Evolutionary conservation across 2,888 invertebrate genomes (phyloP).

Genomic region (Amphipyra tragopoginis): DNA sequence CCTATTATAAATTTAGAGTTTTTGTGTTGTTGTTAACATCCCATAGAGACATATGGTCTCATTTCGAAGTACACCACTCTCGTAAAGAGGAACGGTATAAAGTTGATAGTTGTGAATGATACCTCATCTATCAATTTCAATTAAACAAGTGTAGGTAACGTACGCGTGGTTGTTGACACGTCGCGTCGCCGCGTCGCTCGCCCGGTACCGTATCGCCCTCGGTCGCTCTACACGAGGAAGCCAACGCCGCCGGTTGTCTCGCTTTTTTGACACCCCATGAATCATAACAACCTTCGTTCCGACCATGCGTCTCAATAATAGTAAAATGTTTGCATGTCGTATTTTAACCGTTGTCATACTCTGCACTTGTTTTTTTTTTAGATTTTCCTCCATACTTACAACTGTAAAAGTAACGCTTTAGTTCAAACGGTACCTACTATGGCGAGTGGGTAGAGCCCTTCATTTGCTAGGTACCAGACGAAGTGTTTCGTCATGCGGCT

Average conservation of each 20-base stretch:
- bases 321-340: not conserved
- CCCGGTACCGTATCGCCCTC: constrained; percentile 27
- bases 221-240: constrained; percentile 11
- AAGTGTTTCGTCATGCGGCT: constrained; percentile 19
- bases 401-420: constrained; percentile 21
- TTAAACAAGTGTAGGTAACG: constrained; percentile 23
- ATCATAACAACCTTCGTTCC: constrained; percentile 15
- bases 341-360: constrained; percentile 6
- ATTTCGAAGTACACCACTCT: not conserved
- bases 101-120: constrained; percentile 11
- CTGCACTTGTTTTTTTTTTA: constrained; percentile 2
- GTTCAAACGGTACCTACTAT: not conserved
- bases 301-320: constrained; percentile 2
- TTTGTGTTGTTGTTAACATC: not conserved
- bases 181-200: constrained; percentile 52
- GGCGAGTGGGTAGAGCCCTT: constrained; percentile 25
- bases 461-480: not conserved
- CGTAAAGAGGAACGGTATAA: not conserved
- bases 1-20: too few species aligned
- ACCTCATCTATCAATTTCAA: constrained; percentile 30
- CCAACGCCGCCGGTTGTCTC: constrained; percentile 1
- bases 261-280: constrained; percentile 17
- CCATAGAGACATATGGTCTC: not conserved
- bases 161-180: constrained; percentile 65
- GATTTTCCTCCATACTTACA: constrained; percentile 7